Base-by-base conservation (phyloP, 1,140 invertebrate species). In the Nylanderia fulva region DNA sequence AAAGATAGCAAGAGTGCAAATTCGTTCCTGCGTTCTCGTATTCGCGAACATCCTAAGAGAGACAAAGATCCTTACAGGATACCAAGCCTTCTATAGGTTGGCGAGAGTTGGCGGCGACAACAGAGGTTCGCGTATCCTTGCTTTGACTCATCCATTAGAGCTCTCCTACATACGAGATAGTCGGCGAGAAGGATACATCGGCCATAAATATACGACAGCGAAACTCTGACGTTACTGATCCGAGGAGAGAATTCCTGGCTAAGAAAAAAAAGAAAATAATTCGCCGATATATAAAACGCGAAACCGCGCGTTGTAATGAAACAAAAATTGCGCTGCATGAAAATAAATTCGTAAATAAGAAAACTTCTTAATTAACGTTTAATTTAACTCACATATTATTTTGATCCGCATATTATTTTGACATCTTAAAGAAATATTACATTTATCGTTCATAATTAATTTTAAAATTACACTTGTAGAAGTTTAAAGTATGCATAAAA, bases 201-300 rank as follows among this genome's bases (percentile, higher is more conserved):
- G 90, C 93, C 92, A 95, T 95, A 95, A 95, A 95, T 95, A 94
- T 94, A 91, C 90, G 89, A 91, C 89, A 89, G 89, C 88, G 48
- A 90, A n/a, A 89, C 86, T 91, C 91, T 68, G 91, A 93, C 92
- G 93, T 75, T 24, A 93, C 90, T 93, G 92, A 94, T 94, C 86
- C 88, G 71, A 77, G 24, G 91, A 89, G 77, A 80, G 69, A 91
- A 93, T 94, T 93, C 92, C 86, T 92, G 83, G 75, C 54, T 85
- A 90, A 88, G 21, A 76, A 63, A 76, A 93, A 92, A 91, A 88
- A n/a, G n/a, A 33, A 33, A 33, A 33, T 80, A 90, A 86, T 89
- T 24, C n/a, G n/a, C 56, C 71, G 61, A 33, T 56, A 27, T 86
- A 86, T 89, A 89, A 88, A 84, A 86, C 33, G 48, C 29, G 58